Evolutionary conservation across 2,888 invertebrate genomes (phyloP).

Genomic region (Microplitis deprimator): DNA sequence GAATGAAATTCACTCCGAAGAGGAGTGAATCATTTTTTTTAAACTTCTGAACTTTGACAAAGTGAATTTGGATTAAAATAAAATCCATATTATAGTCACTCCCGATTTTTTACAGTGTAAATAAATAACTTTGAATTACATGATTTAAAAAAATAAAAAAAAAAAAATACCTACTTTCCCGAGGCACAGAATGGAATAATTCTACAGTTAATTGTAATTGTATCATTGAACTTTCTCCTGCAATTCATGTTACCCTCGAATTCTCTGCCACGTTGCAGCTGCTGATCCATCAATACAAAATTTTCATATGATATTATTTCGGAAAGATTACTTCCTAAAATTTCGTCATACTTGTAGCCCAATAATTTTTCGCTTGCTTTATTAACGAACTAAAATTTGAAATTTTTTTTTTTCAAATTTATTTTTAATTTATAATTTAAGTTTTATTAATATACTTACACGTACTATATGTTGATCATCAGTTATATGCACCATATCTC

Average conservation of each 20-base stretch:
- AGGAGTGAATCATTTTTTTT: no score
- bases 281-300: constrained; percentile 75
- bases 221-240: constrained; percentile 84
- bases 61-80: not conserved
- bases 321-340: constrained; percentile 75
- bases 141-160: constrained; percentile 10
- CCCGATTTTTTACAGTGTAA: not conserved
- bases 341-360: constrained; percentile 80
- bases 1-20: no score
- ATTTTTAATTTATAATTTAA: no score
- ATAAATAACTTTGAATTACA: constrained; percentile 4
- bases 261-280: constrained; percentile 79
- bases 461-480: constrained; percentile 88
- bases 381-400: constrained; percentile 83
- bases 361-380: constrained; percentile 87
- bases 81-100: not conserved
- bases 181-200: constrained; percentile 83
- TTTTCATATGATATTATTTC: constrained; percentile 74
- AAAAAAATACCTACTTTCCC: constrained; percentile 73
- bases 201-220: constrained; percentile 83
- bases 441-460: constrained; percentile 71
- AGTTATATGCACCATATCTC: constrained; percentile 90
- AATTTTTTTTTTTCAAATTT: no score
- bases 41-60: no score
- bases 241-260: constrained; percentile 84